Evolutionary conservation across 2,797 vertebrate genomes (phyloP).

Genomic region (Premnoplex brunnescens): DNA sequence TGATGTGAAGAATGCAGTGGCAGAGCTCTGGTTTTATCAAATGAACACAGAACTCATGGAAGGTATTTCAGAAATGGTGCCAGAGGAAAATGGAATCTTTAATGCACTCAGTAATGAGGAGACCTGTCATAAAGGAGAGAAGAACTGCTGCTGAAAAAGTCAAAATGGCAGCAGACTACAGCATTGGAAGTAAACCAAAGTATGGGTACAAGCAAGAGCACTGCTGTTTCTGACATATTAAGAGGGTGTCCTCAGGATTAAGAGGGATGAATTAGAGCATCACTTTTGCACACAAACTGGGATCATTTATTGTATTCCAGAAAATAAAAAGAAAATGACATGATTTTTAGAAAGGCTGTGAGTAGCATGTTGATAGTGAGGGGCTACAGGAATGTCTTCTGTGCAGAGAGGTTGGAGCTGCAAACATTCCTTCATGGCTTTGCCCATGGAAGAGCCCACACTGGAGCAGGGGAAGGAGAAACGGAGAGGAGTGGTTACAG

Average conservation of each 20-base stretch:
- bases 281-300: neutral
- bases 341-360: neutral
- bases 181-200: neutral
- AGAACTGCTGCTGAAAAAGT: neutral
- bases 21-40: neutral
- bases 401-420: neutral
- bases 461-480: neutral
- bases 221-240: neutral
- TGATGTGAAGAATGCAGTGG: neutral
- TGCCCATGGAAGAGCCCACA: no score
- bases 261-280: fast-evolving
- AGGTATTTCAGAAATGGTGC: neutral
- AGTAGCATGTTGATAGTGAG: fast-evolving
- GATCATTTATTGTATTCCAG: neutral
- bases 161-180: neutral
- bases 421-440: fast-evolving
- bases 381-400: fast-evolving
- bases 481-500: neutral
- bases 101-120: neutral
- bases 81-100: neutral
- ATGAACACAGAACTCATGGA: neutral
- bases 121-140: neutral
- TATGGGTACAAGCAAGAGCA: neutral
- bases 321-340: neutral
- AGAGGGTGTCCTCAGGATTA: neutral